Conservation (phyloP, 2,888 invertebrate genomes). For the Ornithoptera alexandrae region DNA sequence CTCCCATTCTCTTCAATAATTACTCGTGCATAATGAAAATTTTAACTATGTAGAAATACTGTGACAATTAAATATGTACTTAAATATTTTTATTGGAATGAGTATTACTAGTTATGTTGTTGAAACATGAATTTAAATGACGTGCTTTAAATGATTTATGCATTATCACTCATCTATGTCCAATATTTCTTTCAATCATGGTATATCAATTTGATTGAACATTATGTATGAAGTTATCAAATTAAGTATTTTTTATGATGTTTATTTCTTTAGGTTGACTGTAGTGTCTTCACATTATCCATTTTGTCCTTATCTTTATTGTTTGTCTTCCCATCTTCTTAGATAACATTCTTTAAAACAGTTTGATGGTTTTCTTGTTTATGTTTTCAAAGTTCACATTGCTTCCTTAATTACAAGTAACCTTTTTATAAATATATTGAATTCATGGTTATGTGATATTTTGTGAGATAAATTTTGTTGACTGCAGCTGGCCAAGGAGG, state of each 20-base stretch:
- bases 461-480: conserved; percentile 56
- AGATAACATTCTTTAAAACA: not conserved
- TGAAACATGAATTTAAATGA: not conserved
- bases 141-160: not conserved
- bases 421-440: conserved; percentile 23
- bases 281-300: not conserved
- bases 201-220: not conserved
- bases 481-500: conserved; percentile 59
- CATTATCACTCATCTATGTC: not conserved
- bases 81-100: not conserved
- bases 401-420: not conserved
- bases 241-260: not conserved
- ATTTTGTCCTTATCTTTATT: conserved; percentile 4
- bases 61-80: not conserved
- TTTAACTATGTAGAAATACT: not conserved
- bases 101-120: not conserved
- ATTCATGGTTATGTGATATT: conserved; percentile 36
- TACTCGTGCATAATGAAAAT: not conserved
- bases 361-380: not conserved
- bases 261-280: not conserved
- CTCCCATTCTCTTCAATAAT: not conserved
- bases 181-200: not conserved
- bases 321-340: not conserved
- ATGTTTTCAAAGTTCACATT: not conserved
- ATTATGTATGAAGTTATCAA: not conserved